These are phyloP conservation scores for Lepidurus arcticus DNA, from an alignment of 1,140 invertebrate species.

Conservation along the genomic window DNA sequence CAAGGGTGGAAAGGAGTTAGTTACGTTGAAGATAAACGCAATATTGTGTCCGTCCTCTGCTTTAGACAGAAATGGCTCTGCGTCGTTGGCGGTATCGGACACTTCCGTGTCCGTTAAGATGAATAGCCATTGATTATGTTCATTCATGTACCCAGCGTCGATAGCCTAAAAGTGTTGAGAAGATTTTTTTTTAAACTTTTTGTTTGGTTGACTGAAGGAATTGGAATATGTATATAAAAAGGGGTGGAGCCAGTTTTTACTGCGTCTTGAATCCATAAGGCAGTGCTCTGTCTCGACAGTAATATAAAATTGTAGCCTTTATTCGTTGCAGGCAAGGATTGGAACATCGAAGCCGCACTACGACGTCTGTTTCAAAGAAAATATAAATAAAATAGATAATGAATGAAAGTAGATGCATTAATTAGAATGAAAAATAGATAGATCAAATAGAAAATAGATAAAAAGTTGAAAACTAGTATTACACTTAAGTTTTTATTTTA, in stretches of 20 bases:
- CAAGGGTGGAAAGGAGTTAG: constrained; percentile 39
- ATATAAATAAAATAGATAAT: constrained; percentile 14
- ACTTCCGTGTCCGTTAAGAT: constrained; percentile 56
- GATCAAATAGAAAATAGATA: no score
- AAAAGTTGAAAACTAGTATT: no score
- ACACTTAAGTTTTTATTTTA: no score
- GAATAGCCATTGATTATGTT: constrained; percentile 70
- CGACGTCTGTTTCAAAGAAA: constrained; percentile 25
- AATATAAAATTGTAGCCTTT: constrained; percentile 31
- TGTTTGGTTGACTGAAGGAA: neutral
- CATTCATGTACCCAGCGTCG: constrained; percentile 57
- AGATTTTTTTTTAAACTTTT: neutral
- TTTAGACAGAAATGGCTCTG: constrained; percentile 51
- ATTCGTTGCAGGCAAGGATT: constrained; percentile 4
- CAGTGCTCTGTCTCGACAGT: constrained; percentile 26
- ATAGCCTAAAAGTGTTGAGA: constrained; percentile 50
- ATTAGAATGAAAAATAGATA: neutral
- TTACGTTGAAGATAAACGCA: constrained; percentile 69
- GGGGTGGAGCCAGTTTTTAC: neutral
- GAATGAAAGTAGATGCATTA: neutral
- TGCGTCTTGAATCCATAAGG: constrained; percentile 30
- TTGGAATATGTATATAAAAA: constrained; percentile 28
- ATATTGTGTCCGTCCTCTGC: constrained; percentile 72
- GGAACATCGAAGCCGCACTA: constrained; percentile 32
- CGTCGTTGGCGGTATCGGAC: constrained; percentile 41